Base-by-base conservation (phyloP, 1,140 invertebrate genomes). In the Drosophila insularis region DNA sequence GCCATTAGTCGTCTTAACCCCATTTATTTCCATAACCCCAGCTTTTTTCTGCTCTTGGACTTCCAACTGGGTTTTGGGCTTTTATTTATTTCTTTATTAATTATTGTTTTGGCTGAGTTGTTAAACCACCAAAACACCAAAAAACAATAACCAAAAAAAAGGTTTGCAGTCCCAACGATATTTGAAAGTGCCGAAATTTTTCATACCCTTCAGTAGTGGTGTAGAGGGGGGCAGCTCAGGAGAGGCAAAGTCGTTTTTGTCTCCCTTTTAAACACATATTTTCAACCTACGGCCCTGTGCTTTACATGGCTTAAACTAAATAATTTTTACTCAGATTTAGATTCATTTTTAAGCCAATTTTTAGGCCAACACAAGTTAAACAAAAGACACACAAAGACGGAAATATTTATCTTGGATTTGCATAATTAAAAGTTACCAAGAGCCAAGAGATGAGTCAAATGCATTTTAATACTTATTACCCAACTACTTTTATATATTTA, bases 51-150 rank as follows among this genome's bases (percentile, higher is more conserved):
- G 17, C 3, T 7, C 43, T 3, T 27, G 27, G 63, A 71, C 50
- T 10, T 46, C 69, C 69, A 66, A 73, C 78, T 76, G 78, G 62
- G 64, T 55, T 66, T 54, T 71, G 66, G 59, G 40, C 21, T 50
- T 63, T 71, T 80, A 68, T 63, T 72, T 71, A 80, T 75, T 84
- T 80, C 76, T 79, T 79, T 86, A 82, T 86, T 82, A 87, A 87
- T 86, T 86, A 76, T 81, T 74, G 66, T 56, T 69, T 68, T 55
- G 55, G 27, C 55, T 58, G 55, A 58, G 55, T 35, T 58, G 55
- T 58, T 58, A 50, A 50, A 50, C 43, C 43, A 50, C 43, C 43
- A 19, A 50, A 35, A 35, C 27, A 27, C 0, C 23, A 10, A 35
- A 31, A 32, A 35, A 35, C 32, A 10, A 35, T 10, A 11, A 35